A percentile compares a stretch with the other conserved stretches of the same genome.
phyloP scores from a whole-genome alignment of 2,888 invertebrate species.

The Cryptocheilus praepositus region DNA sequence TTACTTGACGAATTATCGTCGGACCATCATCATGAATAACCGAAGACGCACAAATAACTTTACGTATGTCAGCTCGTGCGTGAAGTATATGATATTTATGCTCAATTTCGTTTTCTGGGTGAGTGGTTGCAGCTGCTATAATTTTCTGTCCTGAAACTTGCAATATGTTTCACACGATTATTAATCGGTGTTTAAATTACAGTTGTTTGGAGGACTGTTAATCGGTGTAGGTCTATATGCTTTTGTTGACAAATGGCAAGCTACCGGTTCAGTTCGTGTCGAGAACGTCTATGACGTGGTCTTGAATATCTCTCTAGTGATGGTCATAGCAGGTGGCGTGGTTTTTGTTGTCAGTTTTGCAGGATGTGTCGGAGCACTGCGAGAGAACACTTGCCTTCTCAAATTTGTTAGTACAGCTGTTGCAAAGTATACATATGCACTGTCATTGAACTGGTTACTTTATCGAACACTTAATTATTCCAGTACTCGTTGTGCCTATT shows the following conservation, averaged over 20 bases:
- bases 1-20: background rate
- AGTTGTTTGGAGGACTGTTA: constrained; percentile 91
- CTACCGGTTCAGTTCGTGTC: constrained; percentile 87
- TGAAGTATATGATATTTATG: constrained; percentile 93
- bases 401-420: constrained; percentile 86
- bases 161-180: background rate
- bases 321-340: constrained; percentile 91
- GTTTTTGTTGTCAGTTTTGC: constrained; percentile 96
- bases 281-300: constrained; percentile 93
- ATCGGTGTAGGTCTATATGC: constrained; percentile 93
- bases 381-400: constrained; percentile 94
- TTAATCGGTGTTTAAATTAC: constrained; percentile 70
- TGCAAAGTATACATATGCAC: background rate
- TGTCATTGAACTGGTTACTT: background rate
- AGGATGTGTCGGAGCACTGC: constrained; percentile 91
- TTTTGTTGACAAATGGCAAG: constrained; percentile 94
- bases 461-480: constrained; percentile 59
- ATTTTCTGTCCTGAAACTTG: background rate
- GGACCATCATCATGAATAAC: constrained; percentile 71
- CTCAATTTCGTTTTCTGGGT: constrained; percentile 95
- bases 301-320: constrained; percentile 91
- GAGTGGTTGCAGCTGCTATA: constrained; percentile 71
- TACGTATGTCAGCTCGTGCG: constrained; percentile 89
- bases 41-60: constrained; percentile 83
- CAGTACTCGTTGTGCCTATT: constrained; percentile 94